Base-by-base conservation (phyloP, 2,888 invertebrate genomes). In the Miltochrista miniata region DNA sequence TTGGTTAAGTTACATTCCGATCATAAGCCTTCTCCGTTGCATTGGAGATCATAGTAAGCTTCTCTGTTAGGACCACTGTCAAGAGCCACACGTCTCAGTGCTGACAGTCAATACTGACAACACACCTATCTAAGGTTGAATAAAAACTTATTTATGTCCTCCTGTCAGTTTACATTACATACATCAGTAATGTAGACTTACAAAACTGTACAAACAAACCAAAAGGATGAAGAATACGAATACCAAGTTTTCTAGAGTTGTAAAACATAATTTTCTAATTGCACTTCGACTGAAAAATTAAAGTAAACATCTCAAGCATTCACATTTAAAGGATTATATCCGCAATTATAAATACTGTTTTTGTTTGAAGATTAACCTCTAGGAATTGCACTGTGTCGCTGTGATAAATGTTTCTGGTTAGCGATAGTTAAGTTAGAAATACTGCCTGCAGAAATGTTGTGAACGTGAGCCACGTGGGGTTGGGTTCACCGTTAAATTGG, bases 401-500 rank as follows among this genome's bases (percentile, higher is more conserved):
- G 58, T 58, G 52, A 40, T 68, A 61, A 65, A 54, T 53, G 58
- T 56, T 54, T 54, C 62, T 59, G 49, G 60, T 69, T 69, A 48
- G 45, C 40, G 34, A 24, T 51, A 56, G 51, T 45, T 48, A 54
- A 54, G 47, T 59, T 54, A 51, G 59, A 61, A 46, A 53, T 31
- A 64, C 59, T 57, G 57, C 66, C 59, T 57, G 57, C 66, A 68
- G 65, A 59, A 72, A 62, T 61, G 70, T 49, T 59, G 54, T 54
- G 49, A 55, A 58, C 58, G 54, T 54, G 56, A 59, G 64, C 52
- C 59, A 56, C 48, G 54, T 45, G 61, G 56, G 61, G 67, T 42
- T 50, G 61, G 57, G 54, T 80, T 78, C 82, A 85, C 89, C 87
- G 90, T 90, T 89, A 90, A 90, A 89, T 89, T 89, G 85, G 85